A percentile compares a stretch with the other conserved stretches of the same genome.
Conservation (phyloP, 2,113 vertebrate species). For the Tupaia tana region DNA sequence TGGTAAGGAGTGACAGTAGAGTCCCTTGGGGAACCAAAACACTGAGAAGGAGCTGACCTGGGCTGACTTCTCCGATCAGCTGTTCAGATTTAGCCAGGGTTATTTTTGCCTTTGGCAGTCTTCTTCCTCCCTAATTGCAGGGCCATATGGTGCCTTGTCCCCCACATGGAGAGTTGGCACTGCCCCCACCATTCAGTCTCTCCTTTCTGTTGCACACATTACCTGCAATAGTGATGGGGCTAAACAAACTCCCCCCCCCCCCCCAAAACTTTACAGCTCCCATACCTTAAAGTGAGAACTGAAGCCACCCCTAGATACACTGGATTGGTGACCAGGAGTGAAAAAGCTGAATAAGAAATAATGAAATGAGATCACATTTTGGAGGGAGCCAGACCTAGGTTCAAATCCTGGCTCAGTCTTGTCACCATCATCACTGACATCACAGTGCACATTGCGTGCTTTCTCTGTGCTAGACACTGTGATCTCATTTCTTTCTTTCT, state of each 20-base stretch:
- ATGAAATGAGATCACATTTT: not conserved
- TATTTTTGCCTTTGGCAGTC: conserved; percentile 81
- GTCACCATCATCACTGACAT: not conserved
- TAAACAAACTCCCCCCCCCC: conserved; percentile 56
- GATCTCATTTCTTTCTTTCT: not conserved
- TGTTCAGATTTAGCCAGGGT: conserved; percentile 72
- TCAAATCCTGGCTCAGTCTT: not conserved
- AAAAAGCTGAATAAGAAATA: not conserved
- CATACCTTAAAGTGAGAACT: not conserved
- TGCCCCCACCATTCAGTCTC: conserved; percentile 65
- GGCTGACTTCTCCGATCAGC: conserved; percentile 60
- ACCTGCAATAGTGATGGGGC: conserved; percentile 42
- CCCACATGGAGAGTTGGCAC: conserved; percentile 73
- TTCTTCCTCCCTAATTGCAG: conserved; percentile 82
- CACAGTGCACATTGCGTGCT: not conserved
- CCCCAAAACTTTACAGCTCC: conserved; percentile 14
- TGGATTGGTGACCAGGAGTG: not conserved
- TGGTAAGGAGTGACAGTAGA: conserved; percentile 29
- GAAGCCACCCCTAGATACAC: not conserved
- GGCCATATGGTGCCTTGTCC: conserved; percentile 77
- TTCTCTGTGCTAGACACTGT: not conserved
- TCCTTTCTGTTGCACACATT: conserved; percentile 76
- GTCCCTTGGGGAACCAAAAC: not conserved
- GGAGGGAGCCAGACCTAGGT: not conserved
- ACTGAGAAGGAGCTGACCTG: conserved; percentile 49